Evolutionary conservation across 1,140 invertebrate genomes (phyloP), one percentile per base, ranked within the genome.

Genomic region (Druon quercuslanigerum): DNA sequence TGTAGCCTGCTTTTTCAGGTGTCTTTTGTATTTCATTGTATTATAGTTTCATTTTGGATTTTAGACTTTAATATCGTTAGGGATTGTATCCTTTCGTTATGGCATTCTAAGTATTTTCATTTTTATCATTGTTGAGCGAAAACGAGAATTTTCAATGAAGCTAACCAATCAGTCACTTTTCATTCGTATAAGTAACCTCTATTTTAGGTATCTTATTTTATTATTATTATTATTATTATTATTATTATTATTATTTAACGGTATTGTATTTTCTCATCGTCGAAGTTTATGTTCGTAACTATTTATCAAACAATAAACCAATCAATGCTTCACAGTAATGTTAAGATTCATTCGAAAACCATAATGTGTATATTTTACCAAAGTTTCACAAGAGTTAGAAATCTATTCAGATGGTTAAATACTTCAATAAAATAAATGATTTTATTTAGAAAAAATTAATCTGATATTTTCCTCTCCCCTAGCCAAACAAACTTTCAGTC

Each of bases 331-430:
- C 50, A 51, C 50, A 51, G 40, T 52, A 51, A 5, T 76, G 33
- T 20, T 71, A 71, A 11, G 51, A 60, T 66, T 74, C 77, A 50
- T 57, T 78, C 54, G 60, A 80, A 71, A 74, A 84, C 78, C 40
- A 19, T 51, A 74, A 79, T 79, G 79, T 84, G 78, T 86, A 86
- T 84, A 86, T 84, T 86, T 84, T 86, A 86, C 82, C 84, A 85
- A 86, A 85, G 83, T 83, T 52, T 6, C 46, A 54, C 16, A 25
- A 72, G 17, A 50, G n/a, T 72, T 50, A 51, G n/a, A 25, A 72
- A 51, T 11, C 19, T 51, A 33, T 19, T 71, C 16, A 51, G 50
- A 71, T 52, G 20, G 52, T 54, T 52, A 52, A 52, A 51, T 72
- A 72, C 20, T 72, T 72, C 25, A 66, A 33, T n/a, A 14, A 46